Conservation (phyloP, 2,113 vertebrate species). For the Perccottus glenii region DNA sequence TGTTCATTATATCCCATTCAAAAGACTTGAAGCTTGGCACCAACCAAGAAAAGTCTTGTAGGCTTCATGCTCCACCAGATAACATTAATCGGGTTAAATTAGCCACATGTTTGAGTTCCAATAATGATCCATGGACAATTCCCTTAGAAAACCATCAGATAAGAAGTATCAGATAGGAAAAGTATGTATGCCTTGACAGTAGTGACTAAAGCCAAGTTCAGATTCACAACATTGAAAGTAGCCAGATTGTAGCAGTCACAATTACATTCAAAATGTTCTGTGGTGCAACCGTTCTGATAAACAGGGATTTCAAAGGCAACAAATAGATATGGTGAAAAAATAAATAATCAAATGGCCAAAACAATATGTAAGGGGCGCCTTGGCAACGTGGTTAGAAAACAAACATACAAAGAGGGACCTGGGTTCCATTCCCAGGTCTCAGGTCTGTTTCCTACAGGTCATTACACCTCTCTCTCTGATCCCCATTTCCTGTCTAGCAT, state of each 20-base stretch:
- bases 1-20: background rate
- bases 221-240: background rate
- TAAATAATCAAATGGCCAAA: too few species aligned
- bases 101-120: background rate
- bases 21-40: background rate
- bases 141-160: background rate
- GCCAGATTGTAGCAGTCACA: background rate
- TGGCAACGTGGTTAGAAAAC: too few species aligned
- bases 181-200: background rate
- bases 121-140: background rate
- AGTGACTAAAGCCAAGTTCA: background rate
- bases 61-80: background rate
- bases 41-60: background rate
- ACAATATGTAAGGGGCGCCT: too few species aligned
- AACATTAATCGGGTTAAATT: background rate
- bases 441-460: too few species aligned
- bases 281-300: background rate
- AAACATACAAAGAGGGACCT: too few species aligned
- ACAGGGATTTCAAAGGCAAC: background rate
- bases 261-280: background rate
- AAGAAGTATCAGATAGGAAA: background rate
- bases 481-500: too few species aligned
- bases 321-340: too few species aligned
- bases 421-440: too few species aligned
- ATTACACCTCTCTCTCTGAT: too few species aligned